A percentile compares a stretch with the other conserved stretches of the same genome.
Conservation (phyloP, 2,888 invertebrate species). For the Cremastinae sp. region DNA sequence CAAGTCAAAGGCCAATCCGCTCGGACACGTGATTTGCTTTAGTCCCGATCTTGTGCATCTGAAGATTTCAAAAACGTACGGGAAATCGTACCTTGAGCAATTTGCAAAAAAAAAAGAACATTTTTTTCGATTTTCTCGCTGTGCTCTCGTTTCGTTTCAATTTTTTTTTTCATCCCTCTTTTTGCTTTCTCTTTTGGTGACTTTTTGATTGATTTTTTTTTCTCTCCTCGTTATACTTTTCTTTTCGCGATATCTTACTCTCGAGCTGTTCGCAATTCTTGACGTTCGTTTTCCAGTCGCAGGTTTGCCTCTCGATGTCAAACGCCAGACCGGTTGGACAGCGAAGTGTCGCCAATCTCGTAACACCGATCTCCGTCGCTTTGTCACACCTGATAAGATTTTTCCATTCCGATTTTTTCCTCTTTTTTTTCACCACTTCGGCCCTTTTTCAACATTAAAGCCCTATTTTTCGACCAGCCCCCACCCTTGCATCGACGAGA, state of each 20-base stretch:
- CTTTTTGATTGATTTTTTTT: constrained; percentile 24
- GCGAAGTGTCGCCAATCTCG: constrained; percentile 92
- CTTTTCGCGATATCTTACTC: constrained; percentile 87
- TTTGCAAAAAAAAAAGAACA: background rate
- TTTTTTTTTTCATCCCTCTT: too few relatives aligned
- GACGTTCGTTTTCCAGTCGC: constrained; percentile 98
- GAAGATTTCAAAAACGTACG: constrained; percentile 82
- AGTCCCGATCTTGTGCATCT: constrained; percentile 97
- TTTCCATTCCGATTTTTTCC: constrained; percentile 21
- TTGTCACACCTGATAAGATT: constrained; percentile 90
- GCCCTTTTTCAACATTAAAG: too few relatives aligned
- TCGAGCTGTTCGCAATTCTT: constrained; percentile 96
- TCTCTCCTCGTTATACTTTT: too few relatives aligned
- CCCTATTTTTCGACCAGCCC: too few relatives aligned
- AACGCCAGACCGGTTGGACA: constrained; percentile 96
- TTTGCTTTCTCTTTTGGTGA: constrained; percentile 1
- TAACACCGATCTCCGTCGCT: constrained; percentile 92
- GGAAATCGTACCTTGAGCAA: too few relatives aligned
- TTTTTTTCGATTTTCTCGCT: constrained; percentile 2
- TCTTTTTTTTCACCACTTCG: background rate
- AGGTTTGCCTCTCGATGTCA: constrained; percentile 96
- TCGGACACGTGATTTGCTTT: constrained; percentile 98
- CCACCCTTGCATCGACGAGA: too few relatives aligned
- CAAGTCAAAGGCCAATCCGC: constrained; percentile 98
- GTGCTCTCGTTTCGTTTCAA: too few relatives aligned